Evolutionary conservation across 2,113 vertebrate species (phyloP).

Genomic region (Megaceryle maxima): DNA sequence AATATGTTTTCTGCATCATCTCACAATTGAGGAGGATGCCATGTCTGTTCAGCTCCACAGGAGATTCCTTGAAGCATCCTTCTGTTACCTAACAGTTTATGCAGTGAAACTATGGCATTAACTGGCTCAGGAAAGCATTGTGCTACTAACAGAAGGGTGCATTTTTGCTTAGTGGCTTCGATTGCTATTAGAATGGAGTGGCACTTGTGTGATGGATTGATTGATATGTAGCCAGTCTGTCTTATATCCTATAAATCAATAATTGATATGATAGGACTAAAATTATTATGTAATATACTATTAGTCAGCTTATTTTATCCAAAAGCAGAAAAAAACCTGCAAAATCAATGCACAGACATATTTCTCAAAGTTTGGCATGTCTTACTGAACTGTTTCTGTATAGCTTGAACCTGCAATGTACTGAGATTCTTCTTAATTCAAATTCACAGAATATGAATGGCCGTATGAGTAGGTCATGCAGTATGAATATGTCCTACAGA

Average conservation of each 20-base stretch:
- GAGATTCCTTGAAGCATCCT: conserved; percentile 9
- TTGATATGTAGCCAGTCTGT: background rate
- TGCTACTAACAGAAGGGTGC: background rate
- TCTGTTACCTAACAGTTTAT: background rate
- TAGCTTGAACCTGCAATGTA: background rate
- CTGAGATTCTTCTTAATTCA: background rate
- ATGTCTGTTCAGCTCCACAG: background rate
- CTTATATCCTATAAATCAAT: background rate
- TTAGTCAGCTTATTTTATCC: conserved; percentile 21
- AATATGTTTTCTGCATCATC: conserved; percentile 54
- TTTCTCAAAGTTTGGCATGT: background rate
- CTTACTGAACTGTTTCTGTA: background rate
- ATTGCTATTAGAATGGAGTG: conserved; percentile 23
- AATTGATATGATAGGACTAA: background rate
- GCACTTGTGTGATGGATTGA: conserved; percentile 17
- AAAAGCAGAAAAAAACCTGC: background rate
- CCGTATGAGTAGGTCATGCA: too few relatives aligned
- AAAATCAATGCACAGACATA: background rate
- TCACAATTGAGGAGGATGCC: background rate
- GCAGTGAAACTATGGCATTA: background rate
- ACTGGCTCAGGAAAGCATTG: background rate
- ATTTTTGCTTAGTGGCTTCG: conserved; percentile 22
- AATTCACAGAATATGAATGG: background rate
- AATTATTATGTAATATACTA: conserved; percentile 23
- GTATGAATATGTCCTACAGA: background rate